Conservation (phyloP, 2,797 vertebrate genomes). For the Tragelaphus eurycerus region DNA sequence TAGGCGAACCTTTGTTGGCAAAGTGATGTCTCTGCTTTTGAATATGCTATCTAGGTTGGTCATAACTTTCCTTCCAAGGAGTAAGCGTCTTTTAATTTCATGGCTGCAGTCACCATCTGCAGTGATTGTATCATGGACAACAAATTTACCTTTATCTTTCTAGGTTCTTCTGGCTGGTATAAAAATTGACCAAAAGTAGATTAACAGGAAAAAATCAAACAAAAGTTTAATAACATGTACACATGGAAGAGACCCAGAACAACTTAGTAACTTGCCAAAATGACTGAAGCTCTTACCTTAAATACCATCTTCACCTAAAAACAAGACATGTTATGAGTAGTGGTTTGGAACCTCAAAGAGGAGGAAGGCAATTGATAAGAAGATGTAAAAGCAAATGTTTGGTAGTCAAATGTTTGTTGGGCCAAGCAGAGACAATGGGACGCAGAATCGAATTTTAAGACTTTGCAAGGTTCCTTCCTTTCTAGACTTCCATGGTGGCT, state of each 20-base stretch:
- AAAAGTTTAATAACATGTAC: not conserved
- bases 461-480: not conserved
- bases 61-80: too few relatives aligned
- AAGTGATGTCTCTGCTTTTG: too few relatives aligned
- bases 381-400: not conserved
- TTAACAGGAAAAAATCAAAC: not conserved
- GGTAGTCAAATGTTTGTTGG: not conserved
- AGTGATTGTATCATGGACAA: not conserved
- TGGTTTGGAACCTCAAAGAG: not conserved
- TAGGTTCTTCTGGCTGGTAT: not conserved
- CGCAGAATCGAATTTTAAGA: not conserved
- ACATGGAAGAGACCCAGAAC: not conserved
- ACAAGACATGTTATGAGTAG: not conserved
- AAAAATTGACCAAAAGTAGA: not conserved
- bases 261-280: not conserved
- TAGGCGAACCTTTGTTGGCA: too few relatives aligned
- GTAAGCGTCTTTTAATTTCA: too few relatives aligned
- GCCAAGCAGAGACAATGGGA: not conserved
- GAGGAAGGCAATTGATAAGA: not conserved
- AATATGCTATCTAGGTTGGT: too few relatives aligned
- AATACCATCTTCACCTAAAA: not conserved
- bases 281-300: not conserved
- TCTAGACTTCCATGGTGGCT: not conserved
- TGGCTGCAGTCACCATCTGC: too few relatives aligned
- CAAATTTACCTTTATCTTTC: not conserved